A percentile compares a stretch with the other conserved stretches of the same genome.
These are phyloP conservation scores for Phrynosoma blainvillii DNA, from an alignment of 2,113 vertebrate genomes.

Conservation along the genomic window DNA sequence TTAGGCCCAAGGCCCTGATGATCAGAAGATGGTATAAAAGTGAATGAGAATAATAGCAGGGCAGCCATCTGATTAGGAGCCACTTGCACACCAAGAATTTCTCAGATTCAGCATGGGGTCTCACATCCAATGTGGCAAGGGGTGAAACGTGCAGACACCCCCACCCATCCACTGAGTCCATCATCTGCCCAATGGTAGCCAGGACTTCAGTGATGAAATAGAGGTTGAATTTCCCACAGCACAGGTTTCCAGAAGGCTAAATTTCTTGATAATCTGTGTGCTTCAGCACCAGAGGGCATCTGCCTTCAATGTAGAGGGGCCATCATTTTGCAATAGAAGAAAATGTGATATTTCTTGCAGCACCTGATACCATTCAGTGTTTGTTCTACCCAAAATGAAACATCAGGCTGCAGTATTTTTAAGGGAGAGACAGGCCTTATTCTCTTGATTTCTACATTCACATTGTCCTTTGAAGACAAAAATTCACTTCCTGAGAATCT, in stretches of 20 bases:
- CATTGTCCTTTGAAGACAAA: background rate
- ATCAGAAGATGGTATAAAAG: background rate
- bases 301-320: background rate
- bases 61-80: background rate
- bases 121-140: background rate
- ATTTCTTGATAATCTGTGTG: no score
- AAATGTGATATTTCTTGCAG: background rate
- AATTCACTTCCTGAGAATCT: background rate
- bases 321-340: background rate
- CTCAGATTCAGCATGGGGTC: background rate
- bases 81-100: background rate
- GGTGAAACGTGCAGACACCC: background rate
- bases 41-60: background rate
- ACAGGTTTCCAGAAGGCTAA: background rate
- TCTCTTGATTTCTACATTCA: slow-evolving; percentile 2
- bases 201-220: background rate
- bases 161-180: background rate
- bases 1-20: background rate
- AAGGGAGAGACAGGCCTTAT: background rate
- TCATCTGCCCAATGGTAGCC: background rate
- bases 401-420: background rate
- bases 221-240: background rate
- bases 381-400: background rate
- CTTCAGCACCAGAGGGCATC: background rate
- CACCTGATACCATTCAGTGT: background rate